A percentile compares a stretch with the other conserved stretches of the same genome.
These are phyloP conservation scores for Thamnophis sirtalis DNA, from an alignment of 2,113 vertebrate species.

Conservation along the genomic window DNA sequence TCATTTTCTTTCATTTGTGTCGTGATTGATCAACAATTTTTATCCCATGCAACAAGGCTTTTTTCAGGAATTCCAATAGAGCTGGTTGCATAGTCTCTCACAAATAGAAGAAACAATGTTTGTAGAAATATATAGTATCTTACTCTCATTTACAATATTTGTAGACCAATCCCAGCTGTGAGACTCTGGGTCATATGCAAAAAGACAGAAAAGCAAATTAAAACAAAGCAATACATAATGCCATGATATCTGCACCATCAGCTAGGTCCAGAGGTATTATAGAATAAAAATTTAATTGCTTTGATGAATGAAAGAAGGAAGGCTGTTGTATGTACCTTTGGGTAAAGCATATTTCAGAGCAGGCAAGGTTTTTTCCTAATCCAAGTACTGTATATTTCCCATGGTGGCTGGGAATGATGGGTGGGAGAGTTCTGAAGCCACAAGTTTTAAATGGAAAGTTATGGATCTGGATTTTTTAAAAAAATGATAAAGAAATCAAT, in stretches of 20 bases:
- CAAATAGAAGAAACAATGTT: background rate
- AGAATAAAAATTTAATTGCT: background rate
- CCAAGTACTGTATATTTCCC: background rate
- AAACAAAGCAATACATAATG: background rate
- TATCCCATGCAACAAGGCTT: background rate
- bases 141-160: background rate
- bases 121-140: background rate
- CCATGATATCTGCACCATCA: background rate
- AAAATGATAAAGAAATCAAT: background rate
- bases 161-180: background rate
- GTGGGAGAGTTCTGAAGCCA: background rate
- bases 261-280: background rate
- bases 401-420: background rate
- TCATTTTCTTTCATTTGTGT: background rate
- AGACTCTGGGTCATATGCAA: background rate
- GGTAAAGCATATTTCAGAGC: background rate
- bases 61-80: background rate
- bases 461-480: background rate
- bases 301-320: background rate
- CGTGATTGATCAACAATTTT: background rate
- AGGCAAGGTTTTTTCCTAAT: background rate
- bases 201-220: background rate
- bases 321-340: background rate
- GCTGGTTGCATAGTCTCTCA: background rate
- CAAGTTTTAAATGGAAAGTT: background rate